phyloP scores from a whole-genome alignment of 2,797 vertebrate species.

The Pseudochromis fuscus region DNA sequence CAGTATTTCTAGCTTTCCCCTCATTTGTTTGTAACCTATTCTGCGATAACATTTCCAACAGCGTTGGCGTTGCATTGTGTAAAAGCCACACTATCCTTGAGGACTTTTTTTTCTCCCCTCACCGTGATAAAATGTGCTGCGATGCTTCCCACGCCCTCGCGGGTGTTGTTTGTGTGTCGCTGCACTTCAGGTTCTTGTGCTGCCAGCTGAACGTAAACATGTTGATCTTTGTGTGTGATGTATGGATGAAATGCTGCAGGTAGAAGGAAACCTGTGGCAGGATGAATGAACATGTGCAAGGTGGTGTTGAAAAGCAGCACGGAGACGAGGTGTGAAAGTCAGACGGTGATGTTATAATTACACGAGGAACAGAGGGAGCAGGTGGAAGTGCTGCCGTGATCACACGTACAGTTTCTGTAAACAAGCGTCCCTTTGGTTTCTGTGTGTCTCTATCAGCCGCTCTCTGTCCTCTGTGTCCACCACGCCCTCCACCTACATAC shows the following conservation, averaged over 20 bases:
- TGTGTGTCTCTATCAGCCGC: constrained; percentile 1
- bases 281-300: constrained; percentile 36
- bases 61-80: constrained; percentile 23
- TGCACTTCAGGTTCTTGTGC: constrained; percentile 46
- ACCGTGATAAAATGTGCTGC: constrained; percentile 40
- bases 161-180: constrained; percentile 32
- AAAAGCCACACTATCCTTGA: constrained; percentile 62
- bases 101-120: constrained; percentile 24
- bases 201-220: constrained; percentile 32
- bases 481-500: constrained; percentile 12
- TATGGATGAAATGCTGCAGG: constrained; percentile 13
- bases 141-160: constrained; percentile 26
- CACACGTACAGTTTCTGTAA: constrained; percentile 35
- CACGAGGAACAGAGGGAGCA: constrained; percentile 41
- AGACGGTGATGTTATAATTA: constrained; percentile 29
- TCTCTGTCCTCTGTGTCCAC: constrained; percentile 9
- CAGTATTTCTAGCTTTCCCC: constrained; percentile 3
- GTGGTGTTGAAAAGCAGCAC: constrained; percentile 16
- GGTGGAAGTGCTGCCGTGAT: constrained; percentile 37
- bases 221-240: constrained; percentile 37
- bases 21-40: constrained; percentile 31
- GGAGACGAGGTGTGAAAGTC: constrained; percentile 37
- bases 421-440: constrained; percentile 24
- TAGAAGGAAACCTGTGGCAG: constrained; percentile 33
- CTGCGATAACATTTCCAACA: constrained; percentile 63